Conservation (phyloP, 2,797 vertebrate species). For the Scomberomorus guttatus region DNA sequence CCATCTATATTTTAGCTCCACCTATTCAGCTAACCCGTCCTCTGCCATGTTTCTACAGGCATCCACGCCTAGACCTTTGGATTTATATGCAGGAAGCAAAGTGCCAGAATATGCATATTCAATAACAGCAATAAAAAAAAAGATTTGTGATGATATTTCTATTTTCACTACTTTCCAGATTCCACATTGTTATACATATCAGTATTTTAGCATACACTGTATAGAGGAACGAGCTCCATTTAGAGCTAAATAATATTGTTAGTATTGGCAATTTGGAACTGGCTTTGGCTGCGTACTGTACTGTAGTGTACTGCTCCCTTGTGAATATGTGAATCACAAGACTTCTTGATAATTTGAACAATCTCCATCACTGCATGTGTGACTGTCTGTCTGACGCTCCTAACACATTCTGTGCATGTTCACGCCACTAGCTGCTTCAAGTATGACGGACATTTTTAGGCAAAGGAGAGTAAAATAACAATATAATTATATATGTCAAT, state of each 20-base stretch:
- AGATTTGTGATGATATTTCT: no score
- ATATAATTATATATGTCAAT: not conserved
- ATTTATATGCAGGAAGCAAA: constrained; percentile 27
- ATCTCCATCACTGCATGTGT: not conserved
- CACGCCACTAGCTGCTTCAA: not conserved
- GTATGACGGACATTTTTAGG: not conserved
- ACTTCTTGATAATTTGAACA: constrained; percentile 8
- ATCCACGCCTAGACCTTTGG: constrained; percentile 14
- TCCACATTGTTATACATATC: no score
- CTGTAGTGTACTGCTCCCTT: not conserved
- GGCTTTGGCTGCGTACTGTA: not conserved
- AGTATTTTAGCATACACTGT: not conserved
- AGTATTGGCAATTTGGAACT: not conserved
- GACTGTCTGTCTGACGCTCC: not conserved
- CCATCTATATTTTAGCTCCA: constrained; percentile 68
- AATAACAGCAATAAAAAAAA: not conserved
- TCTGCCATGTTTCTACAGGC: constrained; percentile 49
- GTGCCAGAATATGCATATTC: constrained; percentile 12
- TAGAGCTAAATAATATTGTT: constrained; percentile 15
- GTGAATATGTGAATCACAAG: constrained; percentile 6
- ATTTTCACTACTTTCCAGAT: no score
- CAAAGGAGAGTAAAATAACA: not conserved
- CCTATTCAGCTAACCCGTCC: constrained; percentile 59
- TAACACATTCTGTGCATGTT: not conserved
- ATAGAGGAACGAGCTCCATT: constrained; percentile 16